Conservation (phyloP, 2,797 vertebrate species). For the Tangara arthus region DNA sequence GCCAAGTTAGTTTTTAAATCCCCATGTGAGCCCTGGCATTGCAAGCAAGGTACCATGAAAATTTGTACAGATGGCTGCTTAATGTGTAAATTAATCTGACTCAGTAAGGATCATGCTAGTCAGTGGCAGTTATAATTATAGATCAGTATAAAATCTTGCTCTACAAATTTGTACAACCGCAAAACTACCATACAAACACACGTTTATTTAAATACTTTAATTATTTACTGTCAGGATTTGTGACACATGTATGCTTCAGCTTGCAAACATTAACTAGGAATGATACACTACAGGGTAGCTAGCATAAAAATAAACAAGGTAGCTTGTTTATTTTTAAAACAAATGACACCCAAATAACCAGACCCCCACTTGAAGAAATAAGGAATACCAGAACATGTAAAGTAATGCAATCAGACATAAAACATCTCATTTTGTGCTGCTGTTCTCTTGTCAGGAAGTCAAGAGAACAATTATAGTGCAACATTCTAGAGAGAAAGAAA, state of each 20-base stretch:
- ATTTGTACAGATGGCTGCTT: constrained; percentile 75
- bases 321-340: not conserved
- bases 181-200: constrained; percentile 51
- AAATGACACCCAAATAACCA: not conserved
- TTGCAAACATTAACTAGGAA: constrained; percentile 62
- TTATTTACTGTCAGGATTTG: constrained; percentile 76
- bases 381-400: not conserved
- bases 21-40: constrained; percentile 19
- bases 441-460: constrained; percentile 12
- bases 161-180: constrained; percentile 65
- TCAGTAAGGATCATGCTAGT: constrained; percentile 68
- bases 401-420: not conserved
- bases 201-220: constrained; percentile 74
- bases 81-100: constrained; percentile 76
- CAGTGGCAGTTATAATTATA: constrained; percentile 74
- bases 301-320: constrained; percentile 58
- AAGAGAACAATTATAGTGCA: not conserved
- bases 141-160: constrained; percentile 72
- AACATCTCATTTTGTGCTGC: not conserved
- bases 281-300: not conserved
- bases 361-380: not conserved
- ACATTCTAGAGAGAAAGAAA: constrained; percentile 14
- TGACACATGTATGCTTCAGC: constrained; percentile 59
- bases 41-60: constrained; percentile 58
- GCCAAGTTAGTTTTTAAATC: constrained; percentile 51